Evolutionary conservation across 2,797 vertebrate genomes (phyloP).

Genomic region (Rhynchonycteris naso): DNA sequence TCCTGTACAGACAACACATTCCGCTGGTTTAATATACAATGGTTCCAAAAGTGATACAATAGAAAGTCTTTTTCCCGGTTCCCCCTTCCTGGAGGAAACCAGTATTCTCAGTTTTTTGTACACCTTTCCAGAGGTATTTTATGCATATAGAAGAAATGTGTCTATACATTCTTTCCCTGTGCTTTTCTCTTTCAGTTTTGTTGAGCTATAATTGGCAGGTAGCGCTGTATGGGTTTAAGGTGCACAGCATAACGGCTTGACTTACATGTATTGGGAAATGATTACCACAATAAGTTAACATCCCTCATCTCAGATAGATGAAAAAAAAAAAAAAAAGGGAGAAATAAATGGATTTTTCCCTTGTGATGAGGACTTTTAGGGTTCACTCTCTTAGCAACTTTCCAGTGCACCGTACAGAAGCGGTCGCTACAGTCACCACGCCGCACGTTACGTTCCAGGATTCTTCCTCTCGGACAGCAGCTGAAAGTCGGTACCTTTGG

Average conservation of each 20-base stretch:
- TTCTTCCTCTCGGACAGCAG: not conserved
- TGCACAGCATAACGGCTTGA: not conserved
- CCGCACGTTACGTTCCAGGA: too few species aligned
- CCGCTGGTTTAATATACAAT: not conserved
- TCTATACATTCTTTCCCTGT: not conserved
- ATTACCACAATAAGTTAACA: not conserved
- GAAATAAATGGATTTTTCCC: not conserved
- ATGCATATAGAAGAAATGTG: not conserved
- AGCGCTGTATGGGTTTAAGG: not conserved
- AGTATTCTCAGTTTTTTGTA: not conserved
- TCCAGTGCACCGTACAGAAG: too few species aligned
- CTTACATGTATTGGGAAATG: not conserved
- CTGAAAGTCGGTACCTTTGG: not conserved
- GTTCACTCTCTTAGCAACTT: not conserved
- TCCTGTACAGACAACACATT: not conserved
- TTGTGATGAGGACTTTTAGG: not conserved
- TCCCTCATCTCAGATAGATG: not conserved
- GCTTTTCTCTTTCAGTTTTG: not conserved
- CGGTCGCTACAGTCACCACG: fast-evolving
- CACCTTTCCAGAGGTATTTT: not conserved
- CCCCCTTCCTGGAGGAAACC: not conserved
- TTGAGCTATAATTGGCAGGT: not conserved
- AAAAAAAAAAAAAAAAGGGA: not conserved
- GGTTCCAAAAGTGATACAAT: not conserved
- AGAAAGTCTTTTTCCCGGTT: not conserved